Evolutionary conservation across 2,888 invertebrate species (phyloP).

Genomic region (Cheilosia impressa): DNA sequence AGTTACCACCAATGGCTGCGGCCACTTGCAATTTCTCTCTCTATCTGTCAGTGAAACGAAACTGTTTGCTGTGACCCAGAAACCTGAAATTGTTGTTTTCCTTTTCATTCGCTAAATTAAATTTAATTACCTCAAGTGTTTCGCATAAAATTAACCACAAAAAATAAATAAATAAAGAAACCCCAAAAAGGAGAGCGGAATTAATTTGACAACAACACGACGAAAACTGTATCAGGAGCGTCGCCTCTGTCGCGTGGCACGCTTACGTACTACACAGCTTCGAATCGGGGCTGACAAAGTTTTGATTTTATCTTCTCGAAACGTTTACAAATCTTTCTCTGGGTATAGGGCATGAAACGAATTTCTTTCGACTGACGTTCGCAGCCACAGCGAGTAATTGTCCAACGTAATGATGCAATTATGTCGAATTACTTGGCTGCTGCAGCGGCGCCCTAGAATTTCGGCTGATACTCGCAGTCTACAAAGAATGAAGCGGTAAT

Average conservation of each 20-base stretch:
- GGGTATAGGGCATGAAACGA: neutral
- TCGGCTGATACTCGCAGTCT: conserved; percentile 20
- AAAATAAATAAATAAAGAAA: conserved; percentile 21
- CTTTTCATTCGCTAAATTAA: conserved; percentile 45
- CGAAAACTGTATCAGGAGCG: neutral
- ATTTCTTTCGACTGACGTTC: conserved; percentile 34
- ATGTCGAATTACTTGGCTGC: conserved; percentile 39
- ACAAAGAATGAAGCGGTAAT: conserved; percentile 6
- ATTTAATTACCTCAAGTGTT: conserved; percentile 58
- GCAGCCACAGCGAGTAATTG: conserved; percentile 22
- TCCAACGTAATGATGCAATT: conserved; percentile 54
- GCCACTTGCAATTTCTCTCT: conserved; percentile 15
- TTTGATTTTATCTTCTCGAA: neutral
- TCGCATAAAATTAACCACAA: neutral
- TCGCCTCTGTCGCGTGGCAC: neutral
- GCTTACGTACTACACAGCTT: neutral
- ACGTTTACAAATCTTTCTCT: conserved; percentile 33
- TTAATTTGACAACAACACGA: conserved; percentile 52
- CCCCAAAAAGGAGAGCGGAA: conserved; percentile 12
- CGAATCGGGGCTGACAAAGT: no score
- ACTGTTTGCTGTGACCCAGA: conserved; percentile 59
- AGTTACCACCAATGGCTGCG: neutral
- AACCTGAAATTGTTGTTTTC: conserved; percentile 53
- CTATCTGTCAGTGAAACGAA: conserved; percentile 8
- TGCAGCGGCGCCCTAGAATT: conserved; percentile 47